Conservation (phyloP, 35 echinoderm and acorn worm species). For the Anneissia japonica region DNA sequence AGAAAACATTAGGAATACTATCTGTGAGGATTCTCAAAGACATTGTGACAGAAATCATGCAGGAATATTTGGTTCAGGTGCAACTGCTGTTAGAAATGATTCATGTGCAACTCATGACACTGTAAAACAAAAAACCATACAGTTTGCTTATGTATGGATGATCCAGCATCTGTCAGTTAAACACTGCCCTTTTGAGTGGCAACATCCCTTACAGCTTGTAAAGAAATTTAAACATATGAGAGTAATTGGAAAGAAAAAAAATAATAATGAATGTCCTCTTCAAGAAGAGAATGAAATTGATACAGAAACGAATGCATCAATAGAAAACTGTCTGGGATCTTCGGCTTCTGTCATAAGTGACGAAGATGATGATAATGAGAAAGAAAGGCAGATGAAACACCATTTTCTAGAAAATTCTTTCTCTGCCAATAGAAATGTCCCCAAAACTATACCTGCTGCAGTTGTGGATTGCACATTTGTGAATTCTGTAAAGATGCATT, state of each 20-base stretch:
- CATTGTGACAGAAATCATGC: background rate
- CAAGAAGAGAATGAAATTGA: no score
- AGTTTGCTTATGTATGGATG: background rate
- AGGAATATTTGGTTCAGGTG: background rate
- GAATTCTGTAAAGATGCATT: background rate
- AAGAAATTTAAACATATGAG: background rate
- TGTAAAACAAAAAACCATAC: no score
- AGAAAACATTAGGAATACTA: no score
- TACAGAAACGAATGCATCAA: no score
- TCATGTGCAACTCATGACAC: background rate
- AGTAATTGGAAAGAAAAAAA: no score
- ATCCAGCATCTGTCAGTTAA: background rate
- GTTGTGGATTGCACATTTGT: background rate
- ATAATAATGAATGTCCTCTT: no score
- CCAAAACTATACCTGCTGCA: background rate
- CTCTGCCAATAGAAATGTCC: background rate
- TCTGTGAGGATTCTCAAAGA: background rate
- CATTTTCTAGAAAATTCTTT: no score
- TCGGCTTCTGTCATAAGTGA: no score
- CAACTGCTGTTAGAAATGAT: background rate
- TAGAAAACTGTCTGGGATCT: no score
- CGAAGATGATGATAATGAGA: no score
- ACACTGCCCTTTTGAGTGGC: background rate
- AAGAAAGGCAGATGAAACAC: no score
- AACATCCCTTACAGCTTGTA: background rate